Base-by-base conservation (phyloP, 2,888 invertebrate species). In the Boloria selene region DNA sequence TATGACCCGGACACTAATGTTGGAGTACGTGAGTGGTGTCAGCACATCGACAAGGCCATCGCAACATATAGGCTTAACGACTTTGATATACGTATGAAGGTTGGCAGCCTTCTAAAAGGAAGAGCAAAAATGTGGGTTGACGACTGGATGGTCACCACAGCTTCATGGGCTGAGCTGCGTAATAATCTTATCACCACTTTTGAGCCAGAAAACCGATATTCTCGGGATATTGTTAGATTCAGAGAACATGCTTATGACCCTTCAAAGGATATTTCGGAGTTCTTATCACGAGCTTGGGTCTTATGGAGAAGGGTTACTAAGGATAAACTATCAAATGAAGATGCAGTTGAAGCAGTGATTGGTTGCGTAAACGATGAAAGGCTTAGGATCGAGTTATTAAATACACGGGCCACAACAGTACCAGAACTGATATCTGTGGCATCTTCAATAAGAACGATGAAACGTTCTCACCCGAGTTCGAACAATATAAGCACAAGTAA, bases 381-480 rank as follows among this genome's bases (percentile, higher is more conserved):
- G 13, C 13, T 51, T 13, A 22, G 52, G 5, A 53, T 53, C 3
- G 52, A 53, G 13, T 22, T 53, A 22, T 22, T 53, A 13, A 53
- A 53, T 22, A n/a, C 52, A 2, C 18, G 31, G 52, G 52, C 52
- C 4, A 26, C 52, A n/a, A 53, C 31, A 4, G 52, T 53, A 4
- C 52, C 52, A 14, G 52, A 53, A 7, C n/a, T 53, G 26, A 53
- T 53, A 14, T 53, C 52, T 6, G 52, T 53, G 4, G 52, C 52
- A 22, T 22, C 22, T 3, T 22, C 22, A 22, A 22, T 22, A 22
- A 22, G 22, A 22, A 22, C 22, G 22, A 22, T 22, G 22, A 22
- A 65, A 18, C 68, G 70, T 13, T 10, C 58, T 16, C 47, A 53
- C 3, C 53, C 6, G 13, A 51, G n/a, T 49, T 18, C 44, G 13